Evolutionary conservation across 64 coral and sea anemone genomes (phyloP), one percentile per base, ranked within the genome.

Genomic region (Porites australiensis): DNA sequence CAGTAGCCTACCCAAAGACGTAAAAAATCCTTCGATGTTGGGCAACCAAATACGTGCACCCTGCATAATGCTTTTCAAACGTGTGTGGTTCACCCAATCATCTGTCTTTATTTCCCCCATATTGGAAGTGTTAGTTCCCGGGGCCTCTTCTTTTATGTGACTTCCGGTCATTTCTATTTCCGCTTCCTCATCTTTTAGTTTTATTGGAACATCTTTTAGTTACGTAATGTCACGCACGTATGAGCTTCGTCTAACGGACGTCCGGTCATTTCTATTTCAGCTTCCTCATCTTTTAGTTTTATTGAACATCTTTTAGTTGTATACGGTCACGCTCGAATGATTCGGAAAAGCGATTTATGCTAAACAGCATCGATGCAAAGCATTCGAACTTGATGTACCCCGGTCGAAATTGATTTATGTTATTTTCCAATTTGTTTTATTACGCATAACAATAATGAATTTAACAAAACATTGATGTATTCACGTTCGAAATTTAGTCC

Each of bases 221-320:
- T 55, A 11, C 11, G 53, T 55, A 55, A 18, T 45, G 74, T 76
- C 74, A 76, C 13, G 45, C 74, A 52, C n/a, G 74, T 51, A 76
- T 76, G 74, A 76, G 27, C 27, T 37, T 37, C 27, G 27, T 37
- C 27, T 37, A 37, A 37, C 27, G 27, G 27, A 37, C 27, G 27
- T 37, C 59, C 2, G 16, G 59, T 62, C 59, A 62, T 9, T 12
- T 16, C 72, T 75, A 48, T 75, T 75, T 75, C 72, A 2, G 72
- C 72, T 75, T 75, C 44, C 72, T 75, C 44, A 75, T 75, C 72
- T 75, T 75, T 75, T 75, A 75, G 72, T 75, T 48, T 37, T 37
- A 37, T 37, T 37, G 27, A 55, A 37, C 53, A 55, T 55, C 53
- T 5, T 55, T 55, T 55, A 55, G 53, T 55, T 55, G 53, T 55